Evolutionary conservation across 2,888 invertebrate genomes (phyloP).

Genomic region (Oscheius onirici): DNA sequence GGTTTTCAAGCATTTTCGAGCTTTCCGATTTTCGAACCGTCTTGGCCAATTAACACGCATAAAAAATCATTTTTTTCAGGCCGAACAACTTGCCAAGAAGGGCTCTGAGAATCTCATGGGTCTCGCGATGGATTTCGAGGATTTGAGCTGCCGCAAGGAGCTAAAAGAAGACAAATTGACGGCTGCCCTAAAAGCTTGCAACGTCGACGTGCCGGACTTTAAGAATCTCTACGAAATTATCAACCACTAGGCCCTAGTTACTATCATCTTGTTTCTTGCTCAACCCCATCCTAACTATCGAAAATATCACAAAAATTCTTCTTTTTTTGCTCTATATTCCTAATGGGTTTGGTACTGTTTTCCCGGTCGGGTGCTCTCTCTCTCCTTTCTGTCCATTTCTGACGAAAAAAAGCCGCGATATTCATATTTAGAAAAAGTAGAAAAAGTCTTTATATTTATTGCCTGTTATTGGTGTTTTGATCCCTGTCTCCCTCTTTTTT

Average conservation of each 20-base stretch:
- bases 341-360: conserved; percentile 33
- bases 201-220: not conserved
- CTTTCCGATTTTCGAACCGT: no score
- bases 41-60: no score
- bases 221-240: no score
- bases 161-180: conserved; percentile 3
- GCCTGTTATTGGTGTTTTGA: not conserved
- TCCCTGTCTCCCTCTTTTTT: no score
- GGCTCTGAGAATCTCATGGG: not conserved
- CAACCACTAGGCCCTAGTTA: no score
- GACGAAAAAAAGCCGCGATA: no score
- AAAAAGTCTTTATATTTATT: conserved; percentile 29
- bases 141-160: conserved; percentile 4
- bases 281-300: not conserved
- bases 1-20: no score
- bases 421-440: no score
- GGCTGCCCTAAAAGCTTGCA: conserved; percentile 13
- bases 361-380: conserved; percentile 33
- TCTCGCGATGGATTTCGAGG: conserved; percentile 14
- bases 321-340: conserved; percentile 16
- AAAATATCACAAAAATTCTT: no score
- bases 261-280: conserved; percentile 7
- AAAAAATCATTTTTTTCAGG: conserved; percentile 10
- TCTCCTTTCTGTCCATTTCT: conserved; percentile 1
- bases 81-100: not conserved